Evolutionary conservation across 2,888 invertebrate species (phyloP).

Genomic region (Ischnura elegans): DNA sequence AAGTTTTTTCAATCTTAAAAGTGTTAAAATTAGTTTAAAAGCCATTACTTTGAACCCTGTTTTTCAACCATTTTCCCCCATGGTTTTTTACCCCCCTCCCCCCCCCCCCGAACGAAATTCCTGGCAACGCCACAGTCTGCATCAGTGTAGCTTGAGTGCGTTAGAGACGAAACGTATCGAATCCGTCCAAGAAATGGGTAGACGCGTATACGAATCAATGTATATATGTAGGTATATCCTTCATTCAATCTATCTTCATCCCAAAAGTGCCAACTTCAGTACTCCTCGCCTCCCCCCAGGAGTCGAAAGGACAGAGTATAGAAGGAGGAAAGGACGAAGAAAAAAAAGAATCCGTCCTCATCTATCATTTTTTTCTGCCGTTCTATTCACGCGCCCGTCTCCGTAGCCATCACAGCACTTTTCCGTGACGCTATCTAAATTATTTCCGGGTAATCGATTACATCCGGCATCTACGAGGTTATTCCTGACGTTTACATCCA

Average conservation of each 20-base stretch:
- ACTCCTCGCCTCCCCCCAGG: background rate
- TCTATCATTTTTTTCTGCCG: background rate
- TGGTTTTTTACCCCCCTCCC: no score
- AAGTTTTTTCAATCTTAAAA: no score
- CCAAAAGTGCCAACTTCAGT: background rate
- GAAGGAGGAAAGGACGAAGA: background rate
- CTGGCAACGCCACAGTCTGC: no score
- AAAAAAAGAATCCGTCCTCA: background rate
- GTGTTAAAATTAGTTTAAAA: no score
- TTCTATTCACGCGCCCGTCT: background rate
- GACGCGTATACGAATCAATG: no score
- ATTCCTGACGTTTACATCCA: background rate
- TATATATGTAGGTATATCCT: no score
- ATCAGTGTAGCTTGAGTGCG: no score
- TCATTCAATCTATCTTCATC: background rate
- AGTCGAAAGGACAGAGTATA: background rate
- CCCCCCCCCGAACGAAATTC: no score
- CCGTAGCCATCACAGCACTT: background rate
- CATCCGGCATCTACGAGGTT: background rate
- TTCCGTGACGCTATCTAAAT: slow-evolving; percentile 1
- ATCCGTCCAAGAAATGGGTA: no score
- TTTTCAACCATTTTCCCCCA: no score
- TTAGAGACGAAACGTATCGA: no score
- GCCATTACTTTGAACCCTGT: no score
- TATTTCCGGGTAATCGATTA: background rate